Percentiles rank a stretch among this genome's conserved stretches.
Evolutionary conservation across 2,797 vertebrate species (phyloP).

Genomic region (Pseudomugil tenellus): DNA sequence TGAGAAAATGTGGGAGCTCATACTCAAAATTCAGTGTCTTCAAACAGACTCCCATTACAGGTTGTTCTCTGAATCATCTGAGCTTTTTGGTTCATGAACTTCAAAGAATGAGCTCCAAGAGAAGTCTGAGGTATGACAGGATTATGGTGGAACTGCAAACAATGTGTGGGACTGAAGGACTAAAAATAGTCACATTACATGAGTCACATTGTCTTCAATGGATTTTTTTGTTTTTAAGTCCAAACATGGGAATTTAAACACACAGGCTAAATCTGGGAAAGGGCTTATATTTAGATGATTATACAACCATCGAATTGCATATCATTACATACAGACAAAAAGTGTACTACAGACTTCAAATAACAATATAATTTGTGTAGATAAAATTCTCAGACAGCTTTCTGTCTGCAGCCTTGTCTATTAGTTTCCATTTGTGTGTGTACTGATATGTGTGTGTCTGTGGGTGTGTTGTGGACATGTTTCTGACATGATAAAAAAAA

Average conservation of each 20-base stretch:
- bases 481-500: constrained; percentile 1
- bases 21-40: constrained; percentile 41
- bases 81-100: constrained; percentile 41
- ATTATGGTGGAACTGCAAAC: constrained; percentile 10
- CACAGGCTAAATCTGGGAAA: constrained; percentile 2
- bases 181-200: constrained; percentile 41
- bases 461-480: constrained; percentile 16
- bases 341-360: constrained; percentile 13
- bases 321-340: neutral
- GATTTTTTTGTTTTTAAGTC: constrained; percentile 32
- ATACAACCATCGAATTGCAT: neutral
- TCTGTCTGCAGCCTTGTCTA: neutral
- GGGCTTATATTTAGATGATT: constrained; percentile 4
- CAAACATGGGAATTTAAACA: constrained; percentile 34
- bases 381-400: constrained; percentile 20
- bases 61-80: constrained; percentile 34
- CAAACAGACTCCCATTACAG: constrained; percentile 50
- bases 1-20: constrained; percentile 27
- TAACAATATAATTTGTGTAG: constrained; percentile 16
- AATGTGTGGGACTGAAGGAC: constrained; percentile 3
- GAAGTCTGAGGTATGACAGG: constrained; percentile 25
- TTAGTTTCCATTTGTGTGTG: constrained; percentile 21
- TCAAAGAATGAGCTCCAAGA: constrained; percentile 32
- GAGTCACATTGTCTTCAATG: constrained; percentile 5
- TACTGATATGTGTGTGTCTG: neutral